Percentiles rank a stretch among this genome's conserved stretches.
phyloP scores from a whole-genome alignment of 2,797 vertebrate species.

The Naso thynnoides region DNA sequence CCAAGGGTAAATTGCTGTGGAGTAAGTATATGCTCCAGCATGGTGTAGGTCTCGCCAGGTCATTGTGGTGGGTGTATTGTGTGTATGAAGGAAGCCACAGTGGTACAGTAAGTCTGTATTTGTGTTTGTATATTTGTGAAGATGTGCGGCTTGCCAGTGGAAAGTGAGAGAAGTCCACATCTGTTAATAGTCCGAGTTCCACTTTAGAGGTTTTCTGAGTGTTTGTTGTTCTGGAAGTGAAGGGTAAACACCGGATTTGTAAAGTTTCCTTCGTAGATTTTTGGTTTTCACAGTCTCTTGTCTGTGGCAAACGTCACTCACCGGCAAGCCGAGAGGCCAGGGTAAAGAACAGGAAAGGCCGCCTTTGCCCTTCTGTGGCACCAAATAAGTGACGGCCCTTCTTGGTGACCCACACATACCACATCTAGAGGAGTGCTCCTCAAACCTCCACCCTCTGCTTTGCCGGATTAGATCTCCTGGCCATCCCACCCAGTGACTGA shows the following conservation, averaged over 20 bases:
- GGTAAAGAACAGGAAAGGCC: conserved; percentile 60
- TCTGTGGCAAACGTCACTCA: conserved; percentile 67
- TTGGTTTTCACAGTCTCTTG: conserved; percentile 49
- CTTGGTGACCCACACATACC: conserved; percentile 78
- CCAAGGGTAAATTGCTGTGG: conserved; percentile 75
- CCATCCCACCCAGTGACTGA: conserved; percentile 84
- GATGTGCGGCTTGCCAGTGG: conserved; percentile 60
- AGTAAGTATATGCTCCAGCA: conserved; percentile 74
- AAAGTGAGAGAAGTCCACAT: conserved; percentile 74
- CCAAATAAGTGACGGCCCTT: conserved; percentile 72
- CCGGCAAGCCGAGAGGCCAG: conserved; percentile 41
- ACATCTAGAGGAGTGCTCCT: conserved; percentile 74
- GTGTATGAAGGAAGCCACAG: conserved; percentile 68
- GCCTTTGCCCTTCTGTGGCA: conserved; percentile 68
- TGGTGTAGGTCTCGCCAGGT: conserved; percentile 64
- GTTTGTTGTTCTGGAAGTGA: conserved; percentile 67
- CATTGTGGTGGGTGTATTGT: conserved; percentile 79
- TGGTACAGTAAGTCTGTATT: conserved; percentile 52
- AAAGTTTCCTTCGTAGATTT: conserved; percentile 36
- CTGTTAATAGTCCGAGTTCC: conserved; percentile 60
- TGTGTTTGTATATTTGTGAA: conserved; percentile 67
- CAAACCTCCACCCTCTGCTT: conserved; percentile 75
- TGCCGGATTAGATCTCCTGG: conserved; percentile 70
- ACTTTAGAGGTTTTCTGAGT: conserved; percentile 47
- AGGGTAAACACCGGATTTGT: conserved; percentile 52